These are phyloP conservation scores for Tor tambroides DNA, from an alignment of 2,113 vertebrate species.

Conservation along the genomic window DNA sequence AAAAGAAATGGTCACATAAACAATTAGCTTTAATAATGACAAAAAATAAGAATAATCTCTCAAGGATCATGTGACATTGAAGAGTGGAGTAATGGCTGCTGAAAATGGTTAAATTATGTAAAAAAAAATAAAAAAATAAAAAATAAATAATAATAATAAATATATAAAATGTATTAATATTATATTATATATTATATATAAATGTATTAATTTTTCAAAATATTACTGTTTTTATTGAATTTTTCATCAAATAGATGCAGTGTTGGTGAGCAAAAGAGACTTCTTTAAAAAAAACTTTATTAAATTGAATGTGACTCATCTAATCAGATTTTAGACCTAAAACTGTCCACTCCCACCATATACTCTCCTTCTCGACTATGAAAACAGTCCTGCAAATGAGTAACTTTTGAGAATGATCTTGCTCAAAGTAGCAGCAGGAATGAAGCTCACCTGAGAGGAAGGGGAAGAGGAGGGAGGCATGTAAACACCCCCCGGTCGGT, in stretches of 20 bases:
- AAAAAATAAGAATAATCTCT: neutral
- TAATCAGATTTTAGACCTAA: neutral
- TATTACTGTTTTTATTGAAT: no score
- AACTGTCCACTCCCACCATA: neutral
- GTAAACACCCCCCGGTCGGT: constrained; percentile 29
- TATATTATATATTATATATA: no score
- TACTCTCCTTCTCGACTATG: neutral
- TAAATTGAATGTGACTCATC: neutral
- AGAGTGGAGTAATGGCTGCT: no score
- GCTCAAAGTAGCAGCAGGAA: constrained; percentile 45
- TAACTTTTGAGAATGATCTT: constrained; percentile 46
- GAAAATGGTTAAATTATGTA: no score
- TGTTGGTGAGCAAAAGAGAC: no score
- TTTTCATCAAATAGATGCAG: no score
- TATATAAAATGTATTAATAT: no score
- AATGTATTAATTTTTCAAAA: no score
- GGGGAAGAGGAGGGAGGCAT: neutral
- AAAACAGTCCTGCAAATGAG: constrained; percentile 50
- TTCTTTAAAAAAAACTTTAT: no score
- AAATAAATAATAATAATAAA: no score
- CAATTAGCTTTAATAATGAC: neutral
- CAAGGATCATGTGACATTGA: no score
- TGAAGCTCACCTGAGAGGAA: constrained; percentile 43
- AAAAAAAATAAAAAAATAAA: no score
- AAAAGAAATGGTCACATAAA: neutral